These are phyloP conservation scores for Pilophorus perplexus DNA, from an alignment of 2,888 invertebrate genomes.

Conservation along the genomic window DNA sequence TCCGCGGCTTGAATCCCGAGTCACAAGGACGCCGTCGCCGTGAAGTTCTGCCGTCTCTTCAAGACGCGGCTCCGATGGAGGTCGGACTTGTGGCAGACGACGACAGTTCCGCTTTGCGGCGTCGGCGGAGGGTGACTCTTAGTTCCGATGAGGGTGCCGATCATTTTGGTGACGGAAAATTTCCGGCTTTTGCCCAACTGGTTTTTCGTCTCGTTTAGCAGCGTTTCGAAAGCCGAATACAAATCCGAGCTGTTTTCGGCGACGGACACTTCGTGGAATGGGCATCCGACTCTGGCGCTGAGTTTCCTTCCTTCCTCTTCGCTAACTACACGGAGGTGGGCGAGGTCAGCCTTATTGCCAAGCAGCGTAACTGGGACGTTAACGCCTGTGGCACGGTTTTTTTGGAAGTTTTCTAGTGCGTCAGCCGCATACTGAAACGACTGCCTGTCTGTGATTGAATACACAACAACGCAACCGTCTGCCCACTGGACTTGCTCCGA, in stretches of 20 bases:
- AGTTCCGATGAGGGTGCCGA: slow-evolving; percentile 65
- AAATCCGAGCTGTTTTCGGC: slow-evolving; percentile 74
- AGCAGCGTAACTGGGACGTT: slow-evolving; percentile 63
- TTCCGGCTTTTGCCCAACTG: slow-evolving; percentile 56
- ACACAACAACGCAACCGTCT: slow-evolving; percentile 73
- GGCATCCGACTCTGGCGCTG: slow-evolving; percentile 66
- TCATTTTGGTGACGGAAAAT: slow-evolving; percentile 77
- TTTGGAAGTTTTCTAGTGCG: slow-evolving; percentile 61
- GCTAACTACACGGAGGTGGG: slow-evolving; percentile 70
- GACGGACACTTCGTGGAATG: slow-evolving; percentile 77
- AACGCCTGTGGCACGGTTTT: slow-evolving; percentile 55
- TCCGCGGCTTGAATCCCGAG: slow-evolving; percentile 50
- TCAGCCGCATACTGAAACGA: slow-evolving; percentile 69
- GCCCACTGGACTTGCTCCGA: slow-evolving; percentile 70
- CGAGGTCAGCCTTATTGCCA: slow-evolving; percentile 77
- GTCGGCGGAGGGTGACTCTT: slow-evolving; percentile 47
- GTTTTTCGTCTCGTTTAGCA: slow-evolving; percentile 65
- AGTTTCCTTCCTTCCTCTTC: slow-evolving; percentile 68
- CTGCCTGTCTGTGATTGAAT: slow-evolving; percentile 70
- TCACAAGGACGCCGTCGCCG: slow-evolving; percentile 67
- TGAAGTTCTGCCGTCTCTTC: slow-evolving; percentile 60
- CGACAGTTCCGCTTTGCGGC: slow-evolving; percentile 60
- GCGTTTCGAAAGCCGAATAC: slow-evolving; percentile 68
- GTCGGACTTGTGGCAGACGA: slow-evolving; percentile 62
- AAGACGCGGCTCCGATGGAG: slow-evolving; percentile 59